phyloP scores from a whole-genome alignment of 2,113 vertebrate genomes.

The Eptesicus fuscus region DNA sequence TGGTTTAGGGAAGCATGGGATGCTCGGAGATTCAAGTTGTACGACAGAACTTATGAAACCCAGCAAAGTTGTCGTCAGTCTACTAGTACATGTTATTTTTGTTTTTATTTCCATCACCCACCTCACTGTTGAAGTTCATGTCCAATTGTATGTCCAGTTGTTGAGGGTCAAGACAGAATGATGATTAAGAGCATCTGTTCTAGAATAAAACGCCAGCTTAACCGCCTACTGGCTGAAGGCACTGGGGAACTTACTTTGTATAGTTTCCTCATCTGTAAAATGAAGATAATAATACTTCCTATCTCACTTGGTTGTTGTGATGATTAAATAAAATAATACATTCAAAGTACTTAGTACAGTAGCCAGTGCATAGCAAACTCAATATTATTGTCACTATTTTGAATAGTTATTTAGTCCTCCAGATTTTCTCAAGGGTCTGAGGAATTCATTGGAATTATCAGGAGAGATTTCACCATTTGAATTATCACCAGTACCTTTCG shows the following conservation, averaged over 20 bases:
- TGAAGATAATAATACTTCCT: background rate
- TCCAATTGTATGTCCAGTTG: background rate
- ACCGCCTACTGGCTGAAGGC: background rate
- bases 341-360: background rate
- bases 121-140: background rate
- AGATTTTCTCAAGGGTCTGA: conserved; percentile 33
- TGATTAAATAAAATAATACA: background rate
- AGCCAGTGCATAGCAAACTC: background rate
- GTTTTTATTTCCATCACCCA: background rate
- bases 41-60: background rate
- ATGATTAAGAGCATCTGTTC: background rate
- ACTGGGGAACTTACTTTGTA: background rate
- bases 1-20: background rate
- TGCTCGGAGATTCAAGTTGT: background rate
- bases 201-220: background rate
- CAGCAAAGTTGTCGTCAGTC: background rate
- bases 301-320: background rate
- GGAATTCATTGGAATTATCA: conserved; percentile 19
- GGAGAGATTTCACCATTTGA: conserved; percentile 38
- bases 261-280: background rate
- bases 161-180: background rate
- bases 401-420: background rate
- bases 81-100: background rate
- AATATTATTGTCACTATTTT: background rate
- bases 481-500: conserved; percentile 15